Conservation (phyloP, 1,140 invertebrate species). For the Bombus polaris region DNA sequence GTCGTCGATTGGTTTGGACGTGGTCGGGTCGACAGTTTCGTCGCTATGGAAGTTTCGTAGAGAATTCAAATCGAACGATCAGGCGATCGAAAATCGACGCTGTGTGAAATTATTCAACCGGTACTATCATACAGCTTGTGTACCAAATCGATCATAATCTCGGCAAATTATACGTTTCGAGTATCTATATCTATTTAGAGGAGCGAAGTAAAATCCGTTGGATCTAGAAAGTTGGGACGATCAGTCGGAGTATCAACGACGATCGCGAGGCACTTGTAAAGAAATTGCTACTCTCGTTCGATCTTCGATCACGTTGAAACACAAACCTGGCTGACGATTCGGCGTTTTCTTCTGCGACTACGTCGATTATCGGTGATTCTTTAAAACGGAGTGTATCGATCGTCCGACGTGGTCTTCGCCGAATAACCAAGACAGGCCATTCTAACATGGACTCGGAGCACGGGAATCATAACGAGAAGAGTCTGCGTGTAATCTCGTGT, state of each 20-base stretch:
- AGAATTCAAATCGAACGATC: background rate
- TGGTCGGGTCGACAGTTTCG: background rate
- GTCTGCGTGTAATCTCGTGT: conserved; percentile 73
- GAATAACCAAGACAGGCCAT: conserved; percentile 39
- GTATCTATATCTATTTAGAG: background rate
- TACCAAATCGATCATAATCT: conserved; percentile 1
- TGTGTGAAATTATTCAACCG: background rate
- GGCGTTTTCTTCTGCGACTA: background rate
- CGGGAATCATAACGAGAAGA: conserved; percentile 68
- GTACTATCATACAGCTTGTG: background rate
- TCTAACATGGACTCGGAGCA: conserved; percentile 50
- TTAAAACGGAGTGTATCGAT: background rate
- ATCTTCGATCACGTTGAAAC: conserved; percentile 39
- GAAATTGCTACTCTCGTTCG: background rate
- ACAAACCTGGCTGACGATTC: conserved; percentile 24
- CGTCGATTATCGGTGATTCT: background rate
- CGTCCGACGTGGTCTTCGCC: conserved; percentile 32
- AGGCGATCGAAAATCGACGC: background rate
- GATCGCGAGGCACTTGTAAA: conserved; percentile 16
- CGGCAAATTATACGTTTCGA: background rate
- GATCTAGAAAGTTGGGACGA: background rate
- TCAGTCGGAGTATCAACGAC: conserved; percentile 61
- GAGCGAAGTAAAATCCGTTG: background rate
- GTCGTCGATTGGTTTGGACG: background rate
- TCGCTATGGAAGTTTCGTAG: background rate